These are phyloP conservation scores for Grantiella picta DNA, from an alignment of 2,113 vertebrate species.

Conservation along the genomic window DNA sequence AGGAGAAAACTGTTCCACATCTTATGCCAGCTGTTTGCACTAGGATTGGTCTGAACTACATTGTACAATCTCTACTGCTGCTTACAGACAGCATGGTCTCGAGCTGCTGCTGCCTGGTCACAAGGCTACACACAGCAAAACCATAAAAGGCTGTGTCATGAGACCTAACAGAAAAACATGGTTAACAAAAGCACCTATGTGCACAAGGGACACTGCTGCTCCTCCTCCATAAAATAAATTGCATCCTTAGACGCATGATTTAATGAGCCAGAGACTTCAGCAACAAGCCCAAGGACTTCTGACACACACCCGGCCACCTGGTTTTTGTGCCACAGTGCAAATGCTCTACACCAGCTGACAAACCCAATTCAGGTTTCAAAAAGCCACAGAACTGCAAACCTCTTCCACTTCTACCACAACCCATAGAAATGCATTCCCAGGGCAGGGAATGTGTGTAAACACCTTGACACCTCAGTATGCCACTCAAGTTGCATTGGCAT, in stretches of 20 bases:
- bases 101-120: background rate
- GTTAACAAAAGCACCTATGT: background rate
- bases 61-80: background rate
- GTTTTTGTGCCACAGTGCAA: background rate
- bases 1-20: background rate
- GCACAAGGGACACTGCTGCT: background rate
- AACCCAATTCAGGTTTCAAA: background rate
- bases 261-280: background rate
- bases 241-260: fast-evolving
- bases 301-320: too few relatives aligned
- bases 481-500: fast-evolving
- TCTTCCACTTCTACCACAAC: fast-evolving
- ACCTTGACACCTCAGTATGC: fast-evolving
- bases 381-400: background rate
- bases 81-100: background rate
- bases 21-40: background rate
- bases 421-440: background rate
- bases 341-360: background rate
- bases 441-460: fast-evolving
- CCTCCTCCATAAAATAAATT: background rate
- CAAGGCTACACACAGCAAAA: background rate
- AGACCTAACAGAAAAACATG: background rate
- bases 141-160: background rate
- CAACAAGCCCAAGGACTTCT: background rate
- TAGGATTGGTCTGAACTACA: background rate